Evolutionary conservation across 2,888 invertebrate species (phyloP).

Genomic region (Cephus runcator): DNA sequence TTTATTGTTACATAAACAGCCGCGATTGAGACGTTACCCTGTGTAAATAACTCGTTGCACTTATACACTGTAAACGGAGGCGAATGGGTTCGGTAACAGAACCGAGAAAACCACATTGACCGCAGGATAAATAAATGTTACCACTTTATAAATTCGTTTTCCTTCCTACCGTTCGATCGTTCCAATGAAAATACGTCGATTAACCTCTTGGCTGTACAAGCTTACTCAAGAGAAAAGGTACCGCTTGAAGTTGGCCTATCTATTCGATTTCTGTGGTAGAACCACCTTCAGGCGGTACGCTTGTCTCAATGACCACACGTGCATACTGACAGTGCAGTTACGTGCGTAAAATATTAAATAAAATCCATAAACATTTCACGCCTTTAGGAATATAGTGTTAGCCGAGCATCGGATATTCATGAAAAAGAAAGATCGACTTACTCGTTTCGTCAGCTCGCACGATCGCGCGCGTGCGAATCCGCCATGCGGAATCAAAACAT

Average conservation of each 20-base stretch:
- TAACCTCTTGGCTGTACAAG: not conserved
- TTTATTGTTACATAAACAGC: conserved; percentile 6
- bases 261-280: not conserved
- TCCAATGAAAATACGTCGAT: not conserved
- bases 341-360: not conserved
- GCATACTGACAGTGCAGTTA: not conserved
- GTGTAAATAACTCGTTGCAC: not conserved
- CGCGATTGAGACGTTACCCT: not conserved
- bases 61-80: not conserved
- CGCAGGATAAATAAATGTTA: not conserved
- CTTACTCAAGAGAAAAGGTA: not conserved
- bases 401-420: not conserved
- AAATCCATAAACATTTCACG: not conserved
- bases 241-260: not conserved
- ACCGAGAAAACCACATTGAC: not conserved
- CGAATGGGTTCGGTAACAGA: not conserved
- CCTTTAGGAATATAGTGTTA: not conserved
- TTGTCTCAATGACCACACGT: not conserved
- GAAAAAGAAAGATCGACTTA: not conserved
- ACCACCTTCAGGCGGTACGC: not conserved
- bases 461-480: not conserved
- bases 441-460: not conserved
- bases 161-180: not conserved
- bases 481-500: not conserved
- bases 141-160: not conserved